Percentiles rank a stretch among this genome's conserved stretches.
Evolutionary conservation across 2,888 invertebrate genomes (phyloP).

Genomic region (Sepiola atlantica): DNA sequence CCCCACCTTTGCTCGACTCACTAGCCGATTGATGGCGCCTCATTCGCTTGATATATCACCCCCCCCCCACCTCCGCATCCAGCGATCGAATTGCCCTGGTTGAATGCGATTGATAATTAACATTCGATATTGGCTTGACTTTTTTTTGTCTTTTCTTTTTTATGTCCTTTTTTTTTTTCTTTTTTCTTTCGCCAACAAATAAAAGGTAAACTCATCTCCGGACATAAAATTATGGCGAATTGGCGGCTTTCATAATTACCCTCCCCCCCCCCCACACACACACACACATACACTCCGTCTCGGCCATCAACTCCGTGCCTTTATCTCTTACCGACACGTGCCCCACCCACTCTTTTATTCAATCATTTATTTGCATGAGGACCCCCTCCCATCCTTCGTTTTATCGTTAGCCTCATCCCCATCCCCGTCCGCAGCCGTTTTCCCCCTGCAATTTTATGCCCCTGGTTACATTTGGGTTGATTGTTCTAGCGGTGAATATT

Average conservation of each 20-base stretch:
- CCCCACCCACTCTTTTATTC: not conserved
- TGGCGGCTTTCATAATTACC: too few relatives aligned
- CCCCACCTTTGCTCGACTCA: not conserved
- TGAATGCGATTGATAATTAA: not conserved
- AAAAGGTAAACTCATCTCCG: too few relatives aligned
- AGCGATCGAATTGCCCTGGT: not conserved
- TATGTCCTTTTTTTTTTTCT: not conserved
- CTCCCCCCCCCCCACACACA: too few relatives aligned
- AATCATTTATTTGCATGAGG: not conserved
- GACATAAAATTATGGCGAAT: too few relatives aligned
- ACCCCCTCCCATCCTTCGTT: too few relatives aligned
- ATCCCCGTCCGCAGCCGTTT: too few relatives aligned
- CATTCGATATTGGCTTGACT: not conserved
- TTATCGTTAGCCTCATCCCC: too few relatives aligned
- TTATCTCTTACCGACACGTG: not conserved
- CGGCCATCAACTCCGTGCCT: not conserved
- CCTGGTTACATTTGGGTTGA: not conserved
- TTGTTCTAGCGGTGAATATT: not conserved
- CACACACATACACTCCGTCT: too few relatives aligned
- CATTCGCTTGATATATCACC: not conserved
- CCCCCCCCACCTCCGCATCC: not conserved
- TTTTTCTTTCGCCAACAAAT: not conserved
- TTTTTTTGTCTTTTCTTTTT: not conserved
- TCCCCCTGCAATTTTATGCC: not conserved
- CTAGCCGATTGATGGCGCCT: not conserved